Conservation (phyloP, 2,113 vertebrate species). For the Micronycteris hirsuta region DNA sequence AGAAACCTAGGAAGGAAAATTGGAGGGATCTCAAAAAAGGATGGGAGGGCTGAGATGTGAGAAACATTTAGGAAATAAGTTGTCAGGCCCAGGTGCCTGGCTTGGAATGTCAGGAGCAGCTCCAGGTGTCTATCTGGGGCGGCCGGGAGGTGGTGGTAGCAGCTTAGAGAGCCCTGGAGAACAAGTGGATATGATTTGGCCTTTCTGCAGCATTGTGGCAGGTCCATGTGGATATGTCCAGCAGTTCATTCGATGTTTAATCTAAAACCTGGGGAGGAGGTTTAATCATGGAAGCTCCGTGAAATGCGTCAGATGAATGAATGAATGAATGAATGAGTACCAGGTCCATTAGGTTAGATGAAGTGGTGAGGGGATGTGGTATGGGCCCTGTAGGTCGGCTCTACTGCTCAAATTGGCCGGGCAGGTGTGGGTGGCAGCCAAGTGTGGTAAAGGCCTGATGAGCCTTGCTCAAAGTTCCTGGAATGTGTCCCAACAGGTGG, state of each 20-base stretch:
- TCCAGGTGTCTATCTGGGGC: neutral
- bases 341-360: neutral
- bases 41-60: neutral
- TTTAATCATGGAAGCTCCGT: neutral
- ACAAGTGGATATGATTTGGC: neutral
- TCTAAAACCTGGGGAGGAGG: neutral
- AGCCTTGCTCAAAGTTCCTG: neutral
- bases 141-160: neutral
- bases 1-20: neutral
- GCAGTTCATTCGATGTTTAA: neutral
- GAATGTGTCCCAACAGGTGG: neutral
- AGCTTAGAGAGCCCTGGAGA: neutral
- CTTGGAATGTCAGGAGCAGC: neutral
- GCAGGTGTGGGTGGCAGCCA: neutral
- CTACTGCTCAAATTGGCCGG: neutral
- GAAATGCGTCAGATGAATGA: neutral
- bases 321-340: neutral
- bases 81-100: neutral
- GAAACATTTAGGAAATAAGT: neutral
- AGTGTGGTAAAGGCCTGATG: neutral
- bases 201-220: neutral
- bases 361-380: neutral
- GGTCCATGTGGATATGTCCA: neutral
- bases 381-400: neutral
- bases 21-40: neutral